Evolutionary conservation across 1,140 invertebrate genomes (phyloP).

Genomic region (Drosophila persimilis): DNA sequence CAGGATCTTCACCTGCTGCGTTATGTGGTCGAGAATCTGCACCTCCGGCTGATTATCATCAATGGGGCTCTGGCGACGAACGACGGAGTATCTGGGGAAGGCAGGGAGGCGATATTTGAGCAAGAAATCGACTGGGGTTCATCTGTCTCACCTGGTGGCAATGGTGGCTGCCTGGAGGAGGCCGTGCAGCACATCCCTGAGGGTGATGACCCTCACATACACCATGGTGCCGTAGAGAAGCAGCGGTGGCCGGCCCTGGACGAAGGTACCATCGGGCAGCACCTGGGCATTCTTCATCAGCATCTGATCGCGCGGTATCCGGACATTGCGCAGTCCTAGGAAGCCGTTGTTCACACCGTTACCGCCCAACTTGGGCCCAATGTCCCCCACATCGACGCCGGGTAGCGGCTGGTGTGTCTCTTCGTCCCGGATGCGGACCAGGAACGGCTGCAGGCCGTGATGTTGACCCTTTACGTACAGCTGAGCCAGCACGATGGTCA

Average conservation of each 20-base stretch:
- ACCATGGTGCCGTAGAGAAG: conserved; percentile 97
- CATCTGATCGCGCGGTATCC: conserved; percentile 94
- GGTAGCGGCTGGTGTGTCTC: conserved; percentile 93
- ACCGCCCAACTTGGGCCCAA: conserved; percentile 95
- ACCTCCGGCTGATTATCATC: conserved; percentile 89
- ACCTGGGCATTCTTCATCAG: conserved; percentile 96
- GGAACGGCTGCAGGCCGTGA: conserved; percentile 95
- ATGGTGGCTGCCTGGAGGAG: conserved; percentile 93
- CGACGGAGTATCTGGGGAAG: conserved; percentile 90
- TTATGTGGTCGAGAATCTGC: conserved; percentile 95
- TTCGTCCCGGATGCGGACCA: conserved; percentile 94
- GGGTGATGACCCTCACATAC: conserved; percentile 92
- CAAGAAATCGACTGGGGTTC: background rate
- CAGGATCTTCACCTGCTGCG: conserved; percentile 95
- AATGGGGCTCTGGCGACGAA: conserved; percentile 93
- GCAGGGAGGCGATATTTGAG: background rate
- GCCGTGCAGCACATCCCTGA: conserved; percentile 88
- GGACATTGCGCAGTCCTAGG: conserved; percentile 91
- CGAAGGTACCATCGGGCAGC: conserved; percentile 92
- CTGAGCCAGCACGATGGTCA: conserved; percentile 94
- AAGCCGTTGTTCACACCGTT: conserved; percentile 96
- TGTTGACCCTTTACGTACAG: conserved; percentile 92
- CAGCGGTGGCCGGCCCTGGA: conserved; percentile 91
- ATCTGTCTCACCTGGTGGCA: conserved; percentile 84
- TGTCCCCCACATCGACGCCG: conserved; percentile 96